phyloP scores from a whole-genome alignment of 2,888 invertebrate species.

The Deladenus siricidicola region DNA sequence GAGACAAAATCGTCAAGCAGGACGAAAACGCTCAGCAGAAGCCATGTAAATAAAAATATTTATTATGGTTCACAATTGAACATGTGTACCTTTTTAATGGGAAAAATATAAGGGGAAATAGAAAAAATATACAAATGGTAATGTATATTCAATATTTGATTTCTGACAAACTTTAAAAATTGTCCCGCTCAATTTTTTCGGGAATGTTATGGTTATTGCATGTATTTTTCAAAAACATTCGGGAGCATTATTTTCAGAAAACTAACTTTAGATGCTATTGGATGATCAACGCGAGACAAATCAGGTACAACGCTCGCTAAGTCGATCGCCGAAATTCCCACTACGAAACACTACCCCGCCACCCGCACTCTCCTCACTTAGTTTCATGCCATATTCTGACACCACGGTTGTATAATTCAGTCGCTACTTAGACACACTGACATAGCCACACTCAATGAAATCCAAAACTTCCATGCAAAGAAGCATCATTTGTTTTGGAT shows the following conservation, averaged over 20 bases:
- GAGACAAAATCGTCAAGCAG: no score
- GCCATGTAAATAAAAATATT: no score
- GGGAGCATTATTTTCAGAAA: no score
- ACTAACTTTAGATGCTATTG: conserved; percentile 10
- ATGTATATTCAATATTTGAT: background rate
- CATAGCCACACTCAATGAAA: no score
- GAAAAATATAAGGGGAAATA: background rate
- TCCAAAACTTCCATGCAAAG: no score
- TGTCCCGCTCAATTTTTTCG: no score
- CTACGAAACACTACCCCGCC: conserved; percentile 30
- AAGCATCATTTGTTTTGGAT: no score
- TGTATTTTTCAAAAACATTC: no score
- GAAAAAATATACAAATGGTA: no score
- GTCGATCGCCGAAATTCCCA: conserved; percentile 45
- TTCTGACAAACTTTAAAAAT: background rate
- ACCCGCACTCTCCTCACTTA: conserved; percentile 12
- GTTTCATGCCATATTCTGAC: conserved; percentile 30
- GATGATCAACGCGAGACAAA: conserved; percentile 30
- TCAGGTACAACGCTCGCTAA: conserved; percentile 40
- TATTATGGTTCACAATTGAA: background rate
- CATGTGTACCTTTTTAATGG: background rate
- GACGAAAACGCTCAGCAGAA: no score
- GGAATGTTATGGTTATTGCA: no score
- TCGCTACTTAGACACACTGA: no score
- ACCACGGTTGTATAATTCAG: conserved; percentile 41